Percentiles rank a stretch among this genome's conserved stretches.
These are phyloP conservation scores for Sardina pilchardus DNA, from an alignment of 2,113 vertebrate species.

Conservation along the genomic window DNA sequence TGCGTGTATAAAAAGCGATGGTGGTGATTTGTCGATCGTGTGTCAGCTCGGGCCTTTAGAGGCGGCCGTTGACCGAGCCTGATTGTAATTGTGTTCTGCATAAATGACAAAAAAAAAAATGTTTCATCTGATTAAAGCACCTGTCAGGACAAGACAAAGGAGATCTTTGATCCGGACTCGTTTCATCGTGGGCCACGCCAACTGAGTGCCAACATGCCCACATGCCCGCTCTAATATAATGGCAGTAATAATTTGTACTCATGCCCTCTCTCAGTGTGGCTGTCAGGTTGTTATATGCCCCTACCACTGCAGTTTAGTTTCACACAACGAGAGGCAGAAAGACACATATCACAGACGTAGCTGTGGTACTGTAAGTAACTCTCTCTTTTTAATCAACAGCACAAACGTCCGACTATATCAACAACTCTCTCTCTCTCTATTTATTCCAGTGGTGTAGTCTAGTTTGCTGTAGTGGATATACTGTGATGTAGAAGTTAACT, in stretches of 20 bases:
- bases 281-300: neutral
- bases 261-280: neutral
- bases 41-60: slow-evolving; percentile 23
- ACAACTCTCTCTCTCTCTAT: too few species aligned
- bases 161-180: slow-evolving; percentile 47
- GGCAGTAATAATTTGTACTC: neutral
- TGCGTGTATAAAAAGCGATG: neutral
- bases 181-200: slow-evolving; percentile 33
- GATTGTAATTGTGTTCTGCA: slow-evolving; percentile 54
- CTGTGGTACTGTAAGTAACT: too few species aligned
- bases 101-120: slow-evolving; percentile 45
- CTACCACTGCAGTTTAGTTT: neutral
- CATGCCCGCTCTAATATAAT: neutral
- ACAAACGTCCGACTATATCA: too few species aligned
- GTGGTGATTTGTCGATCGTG: slow-evolving; percentile 21
- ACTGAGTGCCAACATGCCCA: neutral
- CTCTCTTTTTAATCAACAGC: neutral
- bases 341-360: neutral
- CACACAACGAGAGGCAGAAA: neutral
- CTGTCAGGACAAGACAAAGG: slow-evolving; percentile 45
- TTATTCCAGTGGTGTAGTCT: too few species aligned
- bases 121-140: slow-evolving; percentile 52
- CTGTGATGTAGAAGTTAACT: too few species aligned
- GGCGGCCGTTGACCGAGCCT: slow-evolving; percentile 25
- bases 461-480: too few species aligned